Percentiles rank a stretch among this genome's conserved stretches.
These are phyloP conservation scores for Cladorhizidae sp. DNA, from an alignment of 37 sponge, comb jelly and placozoan species.

Conservation along the genomic window DNA sequence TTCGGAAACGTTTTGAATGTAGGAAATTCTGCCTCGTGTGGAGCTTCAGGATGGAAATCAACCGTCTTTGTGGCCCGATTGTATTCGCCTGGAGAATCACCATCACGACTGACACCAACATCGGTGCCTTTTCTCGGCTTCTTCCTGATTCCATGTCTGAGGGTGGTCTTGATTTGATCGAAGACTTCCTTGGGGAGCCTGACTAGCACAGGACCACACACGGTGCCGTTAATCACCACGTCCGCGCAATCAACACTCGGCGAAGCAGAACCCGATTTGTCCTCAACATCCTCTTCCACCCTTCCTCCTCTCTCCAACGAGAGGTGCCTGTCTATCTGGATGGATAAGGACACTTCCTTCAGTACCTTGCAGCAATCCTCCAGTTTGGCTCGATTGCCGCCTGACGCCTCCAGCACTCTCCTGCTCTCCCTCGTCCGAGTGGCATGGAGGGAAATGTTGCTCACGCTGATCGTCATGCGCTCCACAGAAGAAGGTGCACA, in stretches of 20 bases:
- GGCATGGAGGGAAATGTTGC: conserved; percentile 55
- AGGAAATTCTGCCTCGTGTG: background rate
- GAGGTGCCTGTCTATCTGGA: conserved; percentile 43
- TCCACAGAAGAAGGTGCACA: conserved; percentile 15
- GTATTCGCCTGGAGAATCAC: background rate
- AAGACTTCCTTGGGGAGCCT: conserved; percentile 68
- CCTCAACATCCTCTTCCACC: background rate
- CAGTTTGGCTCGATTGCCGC: background rate
- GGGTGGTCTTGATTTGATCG: conserved; percentile 62
- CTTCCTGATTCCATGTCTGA: conserved; percentile 35
- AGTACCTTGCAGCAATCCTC: conserved; percentile 63
- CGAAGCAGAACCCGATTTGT: background rate
- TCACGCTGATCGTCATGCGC: conserved; percentile 21
- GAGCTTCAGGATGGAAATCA: background rate
- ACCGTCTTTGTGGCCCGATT: background rate
- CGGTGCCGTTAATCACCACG: conserved; percentile 29
- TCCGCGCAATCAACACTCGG: conserved; percentile 16
- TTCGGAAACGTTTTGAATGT: conserved; percentile 4
- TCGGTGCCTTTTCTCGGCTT: background rate
- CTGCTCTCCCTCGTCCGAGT: conserved; percentile 50
- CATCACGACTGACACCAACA: background rate
- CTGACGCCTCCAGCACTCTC: conserved; percentile 21
- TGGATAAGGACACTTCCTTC: conserved; percentile 25
- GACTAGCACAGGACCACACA: conserved; percentile 39
- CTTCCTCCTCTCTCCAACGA: too few relatives aligned